Percentiles rank a stretch among this genome's conserved stretches.
These are phyloP conservation scores for Dendropsophus ebraccatus DNA, from an alignment of 2,113 vertebrate species.

Conservation along the genomic window DNA sequence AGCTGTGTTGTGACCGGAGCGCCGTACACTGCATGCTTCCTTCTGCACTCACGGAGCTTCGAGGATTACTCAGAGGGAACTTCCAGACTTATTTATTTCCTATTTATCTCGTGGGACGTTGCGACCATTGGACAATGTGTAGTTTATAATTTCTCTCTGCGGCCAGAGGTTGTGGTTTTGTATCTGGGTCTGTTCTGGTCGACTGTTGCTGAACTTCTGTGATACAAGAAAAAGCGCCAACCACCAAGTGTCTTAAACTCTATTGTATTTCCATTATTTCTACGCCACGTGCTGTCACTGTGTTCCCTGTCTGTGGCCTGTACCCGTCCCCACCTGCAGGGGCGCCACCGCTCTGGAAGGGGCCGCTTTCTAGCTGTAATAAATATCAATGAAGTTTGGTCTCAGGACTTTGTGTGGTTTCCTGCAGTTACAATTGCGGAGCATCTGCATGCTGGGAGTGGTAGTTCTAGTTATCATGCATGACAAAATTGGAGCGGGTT, in stretches of 20 bases:
- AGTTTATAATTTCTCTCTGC: constrained; percentile 62
- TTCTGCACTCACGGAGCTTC: constrained; percentile 49
- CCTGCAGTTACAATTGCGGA: no score
- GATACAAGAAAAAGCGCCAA: constrained; percentile 76
- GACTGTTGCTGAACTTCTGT: constrained; percentile 83
- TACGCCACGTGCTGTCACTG: constrained; percentile 87
- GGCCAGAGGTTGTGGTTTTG: constrained; percentile 71
- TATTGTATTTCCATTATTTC: constrained; percentile 88
- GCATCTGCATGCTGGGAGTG: no score
- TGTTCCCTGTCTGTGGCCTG: constrained; percentile 87
- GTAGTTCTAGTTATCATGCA: no score
- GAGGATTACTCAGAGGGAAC: constrained; percentile 27
- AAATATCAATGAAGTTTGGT: constrained; percentile 86
- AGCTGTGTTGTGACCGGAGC: not conserved
- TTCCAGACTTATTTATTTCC: constrained; percentile 65
- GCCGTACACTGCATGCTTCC: constrained; percentile 66
- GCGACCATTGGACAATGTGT: constrained; percentile 64
- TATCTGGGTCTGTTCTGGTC: constrained; percentile 82
- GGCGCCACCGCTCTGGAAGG: constrained; percentile 84
- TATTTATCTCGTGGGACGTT: constrained; percentile 62
- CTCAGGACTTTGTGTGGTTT: not conserved
- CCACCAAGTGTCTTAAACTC: constrained; percentile 91
- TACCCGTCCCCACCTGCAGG: constrained; percentile 80
- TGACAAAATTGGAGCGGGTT: no score
- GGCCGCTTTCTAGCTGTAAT: constrained; percentile 86